These are phyloP conservation scores for Ceyx margarethae DNA, from an alignment of 2,113 vertebrate species.

Conservation along the genomic window DNA sequence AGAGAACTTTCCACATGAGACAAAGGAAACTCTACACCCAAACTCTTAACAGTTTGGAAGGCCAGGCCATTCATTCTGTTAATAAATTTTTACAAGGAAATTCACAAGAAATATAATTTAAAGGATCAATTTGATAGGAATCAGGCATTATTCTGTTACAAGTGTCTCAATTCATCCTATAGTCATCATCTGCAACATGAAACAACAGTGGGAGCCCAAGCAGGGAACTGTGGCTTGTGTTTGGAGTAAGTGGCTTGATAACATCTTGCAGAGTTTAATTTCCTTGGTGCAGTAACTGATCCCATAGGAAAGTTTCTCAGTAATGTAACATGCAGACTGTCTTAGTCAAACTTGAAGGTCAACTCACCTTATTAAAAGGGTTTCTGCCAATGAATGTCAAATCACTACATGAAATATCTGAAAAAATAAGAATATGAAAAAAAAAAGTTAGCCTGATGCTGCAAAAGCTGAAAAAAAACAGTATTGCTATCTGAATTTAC, in stretches of 20 bases:
- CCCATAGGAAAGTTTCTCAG: neutral
- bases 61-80: neutral
- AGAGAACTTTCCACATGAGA: neutral
- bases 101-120: neutral
- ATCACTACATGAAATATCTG: neutral
- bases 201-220: neutral
- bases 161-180: neutral
- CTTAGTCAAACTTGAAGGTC: neutral
- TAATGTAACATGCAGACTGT: neutral
- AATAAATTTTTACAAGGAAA: neutral
- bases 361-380: conserved; percentile 16
- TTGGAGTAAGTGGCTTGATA: neutral
- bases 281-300: neutral
- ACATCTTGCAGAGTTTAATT: neutral
- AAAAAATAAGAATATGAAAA: conserved; percentile 6
- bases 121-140: neutral
- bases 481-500: neutral
- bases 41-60: neutral
- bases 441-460: neutral
- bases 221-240: neutral
- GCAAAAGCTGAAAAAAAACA: neutral
- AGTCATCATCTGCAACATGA: neutral
- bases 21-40: neutral
- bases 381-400: neutral
- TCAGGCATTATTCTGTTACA: neutral